These are phyloP conservation scores for Asarcornis scutulata DNA, from an alignment of 2,113 vertebrate species.

Conservation along the genomic window DNA sequence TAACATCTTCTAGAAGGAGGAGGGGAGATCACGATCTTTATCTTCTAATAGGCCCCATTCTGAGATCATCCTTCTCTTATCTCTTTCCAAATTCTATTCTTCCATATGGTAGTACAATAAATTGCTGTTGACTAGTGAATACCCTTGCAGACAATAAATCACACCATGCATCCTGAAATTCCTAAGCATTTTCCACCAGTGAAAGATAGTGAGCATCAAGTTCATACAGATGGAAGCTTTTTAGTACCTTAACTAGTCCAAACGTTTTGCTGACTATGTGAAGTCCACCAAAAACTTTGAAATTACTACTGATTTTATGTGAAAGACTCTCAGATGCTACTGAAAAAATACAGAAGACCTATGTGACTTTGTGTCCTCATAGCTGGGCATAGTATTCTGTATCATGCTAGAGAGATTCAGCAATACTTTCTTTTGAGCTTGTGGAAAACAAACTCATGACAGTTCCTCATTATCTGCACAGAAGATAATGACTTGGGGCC, in stretches of 20 bases:
- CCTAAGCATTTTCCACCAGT: not conserved
- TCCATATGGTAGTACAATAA: conserved; percentile 42
- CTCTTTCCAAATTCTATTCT: conserved; percentile 43
- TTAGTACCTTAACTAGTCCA: not conserved
- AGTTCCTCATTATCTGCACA: not conserved
- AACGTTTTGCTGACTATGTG: not conserved
- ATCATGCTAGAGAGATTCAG: not conserved
- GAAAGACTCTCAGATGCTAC: not conserved
- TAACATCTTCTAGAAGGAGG: not conserved
- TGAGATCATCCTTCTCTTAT: conserved; percentile 51
- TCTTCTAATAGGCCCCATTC: conserved; percentile 7
- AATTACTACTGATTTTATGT: not conserved
- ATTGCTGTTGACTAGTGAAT: conserved; percentile 53
- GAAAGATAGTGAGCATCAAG: not conserved
- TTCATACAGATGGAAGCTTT: not conserved
- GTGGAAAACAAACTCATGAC: not conserved
- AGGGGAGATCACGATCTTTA: not conserved
- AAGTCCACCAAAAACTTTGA: not conserved
- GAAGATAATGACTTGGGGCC: not conserved
- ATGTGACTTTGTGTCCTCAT: not conserved
- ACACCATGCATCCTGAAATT: conserved; percentile 26
- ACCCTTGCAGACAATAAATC: conserved; percentile 45
- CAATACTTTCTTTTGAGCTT: not conserved
- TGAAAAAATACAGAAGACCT: not conserved
- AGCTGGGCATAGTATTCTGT: fast-evolving